These are phyloP conservation scores for Drosophila malerkotliana DNA, from an alignment of 1,140 invertebrate species.

Conservation along the genomic window DNA sequence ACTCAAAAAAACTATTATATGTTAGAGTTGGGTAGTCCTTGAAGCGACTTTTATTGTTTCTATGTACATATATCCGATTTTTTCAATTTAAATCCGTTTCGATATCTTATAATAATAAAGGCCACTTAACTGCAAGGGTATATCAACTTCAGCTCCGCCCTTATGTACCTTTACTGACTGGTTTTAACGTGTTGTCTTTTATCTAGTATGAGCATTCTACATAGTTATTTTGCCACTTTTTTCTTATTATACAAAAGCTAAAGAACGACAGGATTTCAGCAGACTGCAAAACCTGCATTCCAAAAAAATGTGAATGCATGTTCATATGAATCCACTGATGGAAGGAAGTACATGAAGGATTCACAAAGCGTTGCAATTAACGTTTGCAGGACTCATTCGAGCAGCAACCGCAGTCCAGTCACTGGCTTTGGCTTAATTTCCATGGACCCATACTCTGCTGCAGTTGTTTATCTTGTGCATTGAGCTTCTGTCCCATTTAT, in stretches of 20 bases:
- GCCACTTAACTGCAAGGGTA: no score
- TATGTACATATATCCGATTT: no score
- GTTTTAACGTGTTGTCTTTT: no score
- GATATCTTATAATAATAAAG: no score
- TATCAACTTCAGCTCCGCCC: no score
- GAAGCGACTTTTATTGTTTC: no score
- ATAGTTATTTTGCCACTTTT: no score
- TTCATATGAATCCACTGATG: slow-evolving; percentile 18
- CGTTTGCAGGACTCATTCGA: slow-evolving; percentile 70
- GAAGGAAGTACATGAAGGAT: slow-evolving; percentile 23
- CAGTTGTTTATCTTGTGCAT: slow-evolving; percentile 33
- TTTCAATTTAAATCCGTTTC: no score
- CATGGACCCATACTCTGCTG: slow-evolving; percentile 51
- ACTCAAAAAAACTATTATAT: no score
- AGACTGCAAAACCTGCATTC: slow-evolving; percentile 53
- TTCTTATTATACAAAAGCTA: background rate
- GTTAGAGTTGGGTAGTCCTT: no score
- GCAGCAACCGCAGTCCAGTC: slow-evolving; percentile 74
- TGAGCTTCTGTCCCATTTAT: slow-evolving; percentile 16
- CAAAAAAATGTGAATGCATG: slow-evolving; percentile 53
- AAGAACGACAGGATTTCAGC: slow-evolving; percentile 4
- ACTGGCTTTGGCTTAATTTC: slow-evolving; percentile 79
- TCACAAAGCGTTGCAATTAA: slow-evolving; percentile 79
- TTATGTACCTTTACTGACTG: no score
- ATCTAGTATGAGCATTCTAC: no score